Evolutionary conservation across 2,113 vertebrate genomes (phyloP), one percentile per base, ranked within the genome.

Genomic region (Trogon melanurus): DNA sequence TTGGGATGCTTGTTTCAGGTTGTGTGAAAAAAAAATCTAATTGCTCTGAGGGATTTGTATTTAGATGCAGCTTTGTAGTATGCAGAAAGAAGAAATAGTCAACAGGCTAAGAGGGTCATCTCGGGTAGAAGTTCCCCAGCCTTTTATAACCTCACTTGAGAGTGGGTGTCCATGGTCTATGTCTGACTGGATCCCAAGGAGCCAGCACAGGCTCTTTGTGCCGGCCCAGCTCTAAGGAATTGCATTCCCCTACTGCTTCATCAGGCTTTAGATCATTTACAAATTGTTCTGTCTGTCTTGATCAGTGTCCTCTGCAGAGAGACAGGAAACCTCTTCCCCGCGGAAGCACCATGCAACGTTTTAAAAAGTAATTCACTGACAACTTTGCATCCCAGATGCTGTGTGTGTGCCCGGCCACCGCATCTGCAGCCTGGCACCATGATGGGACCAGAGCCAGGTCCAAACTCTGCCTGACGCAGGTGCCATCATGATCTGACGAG

Each of bases 371-470:
- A 21, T 74, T 80, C 16, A 20, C 16, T 50, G 54, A 25, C 16
- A 10, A 13, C 10, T 81, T 86, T 0, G 2, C 70, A 57, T 34
- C 38, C 48, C 41, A 36, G 60, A 54, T 1, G 6, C 34, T 54
- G 22, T 21, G 54, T 41, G 27, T 2, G 2, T 53, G 67, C 64
- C 72, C 2, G 3, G n/a, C 16, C 13, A 1, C 45, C 15, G 30
- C 22, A 32, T 17, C 3, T 6, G 5, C 94, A 89, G 85, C 25
- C 66, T 38, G 65, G 66, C 81, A 47, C 78, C 0, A 0, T 0
- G 1, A 58, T 51, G 61, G 38, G 56, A 70, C 30, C 0, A 5
- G 44, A 76, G 47, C 44, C 80, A 81, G 1, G 53, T 71, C 64
- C 69, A 12, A 22, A n/a, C 47, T 65, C 54, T 74, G 60, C 36